phyloP scores from a whole-genome alignment of 2,113 vertebrate species.

The Noctilio leporinus region DNA sequence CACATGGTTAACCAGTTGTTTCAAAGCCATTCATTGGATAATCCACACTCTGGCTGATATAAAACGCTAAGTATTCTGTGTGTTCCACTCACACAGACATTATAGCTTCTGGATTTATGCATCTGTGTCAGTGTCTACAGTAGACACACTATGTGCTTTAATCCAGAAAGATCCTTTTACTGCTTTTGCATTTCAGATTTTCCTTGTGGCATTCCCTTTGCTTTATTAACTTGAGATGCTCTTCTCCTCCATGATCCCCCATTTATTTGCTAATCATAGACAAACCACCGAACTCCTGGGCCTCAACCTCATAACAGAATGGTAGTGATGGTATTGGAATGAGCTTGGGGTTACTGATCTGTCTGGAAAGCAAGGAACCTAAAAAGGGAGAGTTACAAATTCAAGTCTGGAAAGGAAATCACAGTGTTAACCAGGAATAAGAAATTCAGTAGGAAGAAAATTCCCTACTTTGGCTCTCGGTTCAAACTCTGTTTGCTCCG shows the following conservation, averaged over 20 bases:
- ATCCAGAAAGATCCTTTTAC: neutral
- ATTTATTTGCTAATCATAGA: neutral
- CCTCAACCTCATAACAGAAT: neutral
- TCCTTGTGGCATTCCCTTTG: neutral
- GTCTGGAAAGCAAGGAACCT: neutral
- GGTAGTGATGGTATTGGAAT: neutral
- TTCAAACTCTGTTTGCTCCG: neutral
- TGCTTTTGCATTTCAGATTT: neutral
- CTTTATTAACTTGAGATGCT: neutral
- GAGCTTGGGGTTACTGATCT: neutral
- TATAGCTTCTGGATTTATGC: neutral
- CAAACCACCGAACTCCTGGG: neutral
- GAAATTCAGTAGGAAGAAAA: conserved; percentile 32
- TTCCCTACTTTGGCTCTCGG: neutral
- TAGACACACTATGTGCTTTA: neutral
- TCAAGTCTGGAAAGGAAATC: neutral
- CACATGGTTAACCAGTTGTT: neutral
- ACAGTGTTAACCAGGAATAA: conserved; percentile 59
- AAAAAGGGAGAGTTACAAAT: neutral
- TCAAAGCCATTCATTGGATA: neutral
- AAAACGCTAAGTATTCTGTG: neutral
- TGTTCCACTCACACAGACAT: neutral
- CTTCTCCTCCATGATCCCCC: neutral
- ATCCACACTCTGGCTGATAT: neutral
- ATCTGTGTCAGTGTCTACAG: neutral